A percentile compares a stretch with the other conserved stretches of the same genome.
These are phyloP conservation scores for Geotrupes spiniger DNA, from an alignment of 2,888 invertebrate genomes.

Conservation along the genomic window DNA sequence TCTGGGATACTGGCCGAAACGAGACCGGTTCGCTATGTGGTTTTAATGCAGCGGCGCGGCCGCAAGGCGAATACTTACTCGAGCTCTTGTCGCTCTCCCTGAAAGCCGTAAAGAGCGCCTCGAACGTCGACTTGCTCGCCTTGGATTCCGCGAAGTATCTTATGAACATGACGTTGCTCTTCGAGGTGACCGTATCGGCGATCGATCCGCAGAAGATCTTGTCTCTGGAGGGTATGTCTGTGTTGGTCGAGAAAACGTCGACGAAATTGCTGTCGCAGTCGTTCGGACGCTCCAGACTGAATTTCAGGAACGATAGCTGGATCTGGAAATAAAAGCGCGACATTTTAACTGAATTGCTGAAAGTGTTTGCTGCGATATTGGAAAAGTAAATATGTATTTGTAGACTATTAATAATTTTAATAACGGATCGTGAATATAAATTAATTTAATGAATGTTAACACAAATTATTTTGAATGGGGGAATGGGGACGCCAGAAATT, in stretches of 20 bases:
- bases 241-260: slow-evolving; percentile 66
- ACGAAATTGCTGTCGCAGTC: slow-evolving; percentile 76
- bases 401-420: too few relatives aligned
- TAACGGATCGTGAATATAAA: too few relatives aligned
- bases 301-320: slow-evolving; percentile 64
- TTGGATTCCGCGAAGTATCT: slow-evolving; percentile 68
- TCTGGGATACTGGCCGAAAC: background rate
- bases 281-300: slow-evolving; percentile 68
- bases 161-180: slow-evolving; percentile 68
- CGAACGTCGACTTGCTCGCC: slow-evolving; percentile 62
- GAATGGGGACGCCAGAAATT: too few relatives aligned
- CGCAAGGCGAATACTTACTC: slow-evolving; percentile 16
- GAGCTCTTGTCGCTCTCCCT: slow-evolving; percentile 58
- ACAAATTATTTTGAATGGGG: too few relatives aligned
- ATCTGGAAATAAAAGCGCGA: slow-evolving; percentile 59
- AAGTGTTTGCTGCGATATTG: too few relatives aligned
- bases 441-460: too few relatives aligned
- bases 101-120: slow-evolving; percentile 72
- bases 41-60: background rate
- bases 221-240: slow-evolving; percentile 59
- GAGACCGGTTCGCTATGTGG: background rate
- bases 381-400: too few relatives aligned
- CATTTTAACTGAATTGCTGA: too few relatives aligned
- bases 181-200: slow-evolving; percentile 71
- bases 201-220: slow-evolving; percentile 84